Evolutionary conservation across 2,888 invertebrate species (phyloP).

Genomic region (Chrysomela aeneicollis): DNA sequence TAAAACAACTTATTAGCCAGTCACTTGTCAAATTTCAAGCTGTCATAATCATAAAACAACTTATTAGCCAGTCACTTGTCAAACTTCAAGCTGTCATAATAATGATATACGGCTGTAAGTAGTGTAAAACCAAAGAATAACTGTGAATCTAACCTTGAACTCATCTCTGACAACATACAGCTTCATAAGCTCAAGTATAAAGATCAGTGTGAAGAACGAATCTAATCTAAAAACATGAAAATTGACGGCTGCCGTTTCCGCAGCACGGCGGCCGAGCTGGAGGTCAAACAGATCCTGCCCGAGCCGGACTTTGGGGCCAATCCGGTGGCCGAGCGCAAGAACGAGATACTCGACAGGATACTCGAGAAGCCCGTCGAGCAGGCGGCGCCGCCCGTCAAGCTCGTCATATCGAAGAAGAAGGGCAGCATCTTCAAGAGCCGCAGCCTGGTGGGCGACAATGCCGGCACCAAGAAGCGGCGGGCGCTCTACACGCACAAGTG

Average conservation of each 20-base stretch:
- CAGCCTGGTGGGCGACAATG: constrained; percentile 72
- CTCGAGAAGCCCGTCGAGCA: constrained; percentile 50
- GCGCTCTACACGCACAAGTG: constrained; percentile 90
- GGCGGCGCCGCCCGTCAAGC: constrained; percentile 64
- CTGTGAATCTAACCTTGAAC: too few relatives aligned
- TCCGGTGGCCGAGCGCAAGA: constrained; percentile 50
- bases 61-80: too few relatives aligned
- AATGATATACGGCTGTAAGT: too few relatives aligned
- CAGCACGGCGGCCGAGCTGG: constrained; percentile 48
- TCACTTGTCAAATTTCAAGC: too few relatives aligned
- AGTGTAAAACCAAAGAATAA: too few relatives aligned
- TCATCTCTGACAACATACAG: too few relatives aligned
- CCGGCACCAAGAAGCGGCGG: constrained; percentile 70
- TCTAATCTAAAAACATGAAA: too few relatives aligned
- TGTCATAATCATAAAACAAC: too few relatives aligned
- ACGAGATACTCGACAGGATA: constrained; percentile 55
- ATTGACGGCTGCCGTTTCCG: neutral
- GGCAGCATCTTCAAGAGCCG: constrained; percentile 91
- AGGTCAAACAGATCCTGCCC: constrained; percentile 49
- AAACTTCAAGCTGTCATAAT: too few relatives aligned
- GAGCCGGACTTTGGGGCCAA: constrained; percentile 36
- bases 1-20: too few relatives aligned
- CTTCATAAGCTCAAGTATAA: too few relatives aligned
- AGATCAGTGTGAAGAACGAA: too few relatives aligned
- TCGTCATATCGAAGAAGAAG: constrained; percentile 82